phyloP scores from a whole-genome alignment of 1,140 invertebrate genomes.

The Drosophila simulans region DNA sequence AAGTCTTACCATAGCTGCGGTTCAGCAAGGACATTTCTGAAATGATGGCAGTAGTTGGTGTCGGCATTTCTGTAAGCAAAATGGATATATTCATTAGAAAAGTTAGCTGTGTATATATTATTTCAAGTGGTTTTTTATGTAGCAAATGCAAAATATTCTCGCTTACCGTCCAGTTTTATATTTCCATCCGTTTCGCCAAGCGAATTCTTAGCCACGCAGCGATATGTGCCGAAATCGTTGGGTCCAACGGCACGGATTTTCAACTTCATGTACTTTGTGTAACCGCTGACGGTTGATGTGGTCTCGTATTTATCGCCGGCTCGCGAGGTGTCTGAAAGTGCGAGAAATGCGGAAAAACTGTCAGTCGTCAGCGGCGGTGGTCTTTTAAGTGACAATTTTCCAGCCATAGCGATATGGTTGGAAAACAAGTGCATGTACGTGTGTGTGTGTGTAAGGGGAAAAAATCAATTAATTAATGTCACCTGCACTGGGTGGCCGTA shows the following conservation, averaged over 20 bases:
- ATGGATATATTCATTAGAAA: neutral
- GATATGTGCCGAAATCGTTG: constrained; percentile 94
- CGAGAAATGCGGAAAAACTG: constrained; percentile 33
- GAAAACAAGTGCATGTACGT: constrained; percentile 5
- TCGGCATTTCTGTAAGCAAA: constrained; percentile 87
- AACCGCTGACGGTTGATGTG: constrained; percentile 90
- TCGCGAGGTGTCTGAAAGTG: constrained; percentile 75
- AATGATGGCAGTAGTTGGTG: constrained; percentile 88
- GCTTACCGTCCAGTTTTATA: constrained; percentile 95
- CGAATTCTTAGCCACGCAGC: constrained; percentile 97
- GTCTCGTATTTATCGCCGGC: constrained; percentile 95
- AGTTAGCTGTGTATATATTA: no score
- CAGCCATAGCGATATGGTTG: constrained; percentile 10
- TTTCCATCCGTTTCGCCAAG: constrained; percentile 96
- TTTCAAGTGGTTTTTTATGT: neutral
- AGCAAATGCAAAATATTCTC: neutral
- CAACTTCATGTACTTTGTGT: constrained; percentile 95
- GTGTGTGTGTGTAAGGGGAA: constrained; percentile 5
- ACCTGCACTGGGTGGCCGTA: constrained; percentile 51
- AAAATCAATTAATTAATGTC: constrained; percentile 83
- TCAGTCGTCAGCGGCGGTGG: neutral
- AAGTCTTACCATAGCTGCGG: constrained; percentile 76
- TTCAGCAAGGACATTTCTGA: constrained; percentile 84
- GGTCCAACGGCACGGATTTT: constrained; percentile 92
- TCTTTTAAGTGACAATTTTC: constrained; percentile 29